phyloP scores from a whole-genome alignment of 2,888 invertebrate genomes.

The Scotopteryx bipunctaria region DNA sequence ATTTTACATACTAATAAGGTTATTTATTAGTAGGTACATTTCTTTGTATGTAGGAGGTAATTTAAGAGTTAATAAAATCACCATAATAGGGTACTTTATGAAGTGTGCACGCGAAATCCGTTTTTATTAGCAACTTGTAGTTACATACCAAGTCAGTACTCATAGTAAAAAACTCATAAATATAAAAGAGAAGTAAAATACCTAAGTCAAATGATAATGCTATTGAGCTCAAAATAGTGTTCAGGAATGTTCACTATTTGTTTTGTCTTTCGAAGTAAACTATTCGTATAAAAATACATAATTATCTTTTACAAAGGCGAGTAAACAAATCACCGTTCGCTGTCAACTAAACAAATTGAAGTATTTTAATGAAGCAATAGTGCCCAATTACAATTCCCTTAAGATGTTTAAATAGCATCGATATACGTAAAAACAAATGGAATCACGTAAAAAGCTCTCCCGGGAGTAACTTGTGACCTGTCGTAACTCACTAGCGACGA shows the following conservation, averaged over 20 bases:
- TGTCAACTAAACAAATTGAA: conserved; percentile 69
- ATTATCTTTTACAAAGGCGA: conserved; percentile 44
- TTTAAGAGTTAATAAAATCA: no score
- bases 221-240: conserved; percentile 3
- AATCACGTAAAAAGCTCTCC: conserved; percentile 58
- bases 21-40: no score
- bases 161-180: no score
- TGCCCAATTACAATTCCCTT: conserved; percentile 67
- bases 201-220: background rate
- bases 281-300: conserved; percentile 18
- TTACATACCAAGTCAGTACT: no score
- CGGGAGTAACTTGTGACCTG: conserved; percentile 41
- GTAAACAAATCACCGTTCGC: conserved; percentile 67
- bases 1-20: no score
- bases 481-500: conserved; percentile 28
- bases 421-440: conserved; percentile 55
- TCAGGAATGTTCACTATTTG: conserved; percentile 23
- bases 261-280: conserved; percentile 9
- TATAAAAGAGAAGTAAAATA: background rate
- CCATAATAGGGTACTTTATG: no score
- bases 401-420: conserved; percentile 51
- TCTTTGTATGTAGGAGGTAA: no score
- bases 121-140: no score
- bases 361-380: conserved; percentile 76
- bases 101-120: no score